A percentile compares a stretch with the other conserved stretches of the same genome.
Conservation (phyloP, 2,888 invertebrate species). For the Caradrina clavipalpis region DNA sequence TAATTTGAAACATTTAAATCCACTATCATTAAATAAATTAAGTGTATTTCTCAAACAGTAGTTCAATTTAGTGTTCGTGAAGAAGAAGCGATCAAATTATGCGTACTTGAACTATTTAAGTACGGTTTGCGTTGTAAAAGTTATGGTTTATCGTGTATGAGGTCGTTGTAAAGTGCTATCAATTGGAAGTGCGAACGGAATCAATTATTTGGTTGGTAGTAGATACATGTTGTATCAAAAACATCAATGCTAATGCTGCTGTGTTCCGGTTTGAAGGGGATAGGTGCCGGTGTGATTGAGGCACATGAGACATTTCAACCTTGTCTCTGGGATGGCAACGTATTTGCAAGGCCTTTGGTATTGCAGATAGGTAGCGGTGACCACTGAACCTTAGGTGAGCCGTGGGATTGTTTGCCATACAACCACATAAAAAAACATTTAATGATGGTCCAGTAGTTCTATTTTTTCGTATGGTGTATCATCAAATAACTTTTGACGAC, state of each 20-base stretch:
- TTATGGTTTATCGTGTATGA: constrained; percentile 33
- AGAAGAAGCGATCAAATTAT: constrained; percentile 34
- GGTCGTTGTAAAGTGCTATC: constrained; percentile 57
- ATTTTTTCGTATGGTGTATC: too few relatives aligned
- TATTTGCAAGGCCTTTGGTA: too few relatives aligned
- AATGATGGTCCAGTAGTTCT: too few relatives aligned
- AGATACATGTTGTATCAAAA: constrained; percentile 39
- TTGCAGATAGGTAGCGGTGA: too few relatives aligned
- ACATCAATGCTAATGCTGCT: neutral
- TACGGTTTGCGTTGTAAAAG: constrained; percentile 38
- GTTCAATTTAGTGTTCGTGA: constrained; percentile 28
- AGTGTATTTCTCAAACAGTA: constrained; percentile 38
- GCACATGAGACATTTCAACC: too few relatives aligned
- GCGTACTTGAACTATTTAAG: constrained; percentile 48
- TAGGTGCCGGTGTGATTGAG: too few relatives aligned
- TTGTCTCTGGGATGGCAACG: too few relatives aligned
- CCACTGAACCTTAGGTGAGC: too few relatives aligned
- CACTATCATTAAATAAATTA: constrained; percentile 27
- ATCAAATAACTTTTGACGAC: too few relatives aligned
- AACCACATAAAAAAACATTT: too few relatives aligned
- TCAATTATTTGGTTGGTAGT: constrained; percentile 33
- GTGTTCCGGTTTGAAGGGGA: too few relatives aligned
- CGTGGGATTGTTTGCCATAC: too few relatives aligned
- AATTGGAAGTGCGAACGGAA: constrained; percentile 27
- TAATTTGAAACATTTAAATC: constrained; percentile 20